Evolutionary conservation across 2,888 invertebrate genomes (phyloP), one percentile per base, ranked within the genome.

Genomic region (Bimastos eiseni): DNA sequence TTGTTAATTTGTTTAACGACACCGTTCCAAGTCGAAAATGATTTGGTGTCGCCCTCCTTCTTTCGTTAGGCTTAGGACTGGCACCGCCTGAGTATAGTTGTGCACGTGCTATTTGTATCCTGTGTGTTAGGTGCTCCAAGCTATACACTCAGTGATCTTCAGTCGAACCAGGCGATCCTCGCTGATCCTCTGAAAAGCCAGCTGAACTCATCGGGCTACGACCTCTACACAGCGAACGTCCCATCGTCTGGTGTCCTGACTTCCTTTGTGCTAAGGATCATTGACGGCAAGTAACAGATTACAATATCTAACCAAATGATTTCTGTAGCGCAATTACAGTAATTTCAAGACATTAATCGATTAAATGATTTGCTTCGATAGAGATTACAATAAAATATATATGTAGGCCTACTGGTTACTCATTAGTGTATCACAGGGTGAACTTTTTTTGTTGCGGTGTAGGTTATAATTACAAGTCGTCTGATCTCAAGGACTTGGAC

Each of bases 401-500:
- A n/a, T n/a, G n/a, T n/a, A n/a, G n/a, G n/a, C n/a, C n/a, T n/a
- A n/a, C n/a, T 70, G 11, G 6, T 0, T 2, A 70, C 6, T 70
- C 30, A 11, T 70, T n/a, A n/a, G n/a, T 70, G 30, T 49, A 4
- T 24, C 6, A 24, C 19, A 49, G n/a, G n/a, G 70, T 70, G n/a
- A n/a, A 70, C 24, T 24, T 30, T 70, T 30, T n/a, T 55, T 13
- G 24, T 70, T 70, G n/a, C 8, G 8, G 30, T 70, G 5, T 70
- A 41, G 49, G 49, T 41, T 44, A 89, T 41, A 41, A 33, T 36
- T 89, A 89, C 30, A 38, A 6, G 13, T 3, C 86, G 1, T 34
- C 36, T 86, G 6, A 86, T 34, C 86, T 86, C 21, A 86, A 37
- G 86, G 86, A 86, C 86, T 2, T 37, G 21, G 86, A 93, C 13